These are phyloP conservation scores for Dicrurus megarhynchus DNA, from an alignment of 2,113 vertebrate species.

Conservation along the genomic window DNA sequence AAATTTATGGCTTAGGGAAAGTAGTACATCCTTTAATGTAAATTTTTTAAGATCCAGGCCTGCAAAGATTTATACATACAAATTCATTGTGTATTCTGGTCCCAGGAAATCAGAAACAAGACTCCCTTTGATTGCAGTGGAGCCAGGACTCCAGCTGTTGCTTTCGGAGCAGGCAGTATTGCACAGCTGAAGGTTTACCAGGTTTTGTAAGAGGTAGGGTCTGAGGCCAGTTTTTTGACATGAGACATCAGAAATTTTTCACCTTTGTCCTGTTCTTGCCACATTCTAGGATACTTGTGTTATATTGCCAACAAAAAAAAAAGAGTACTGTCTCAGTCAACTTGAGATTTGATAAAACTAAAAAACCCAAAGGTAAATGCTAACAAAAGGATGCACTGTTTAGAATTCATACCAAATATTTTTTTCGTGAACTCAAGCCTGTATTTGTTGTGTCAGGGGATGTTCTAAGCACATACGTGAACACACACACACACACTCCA, in stretches of 20 bases:
- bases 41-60: neutral
- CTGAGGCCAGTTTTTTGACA: neutral
- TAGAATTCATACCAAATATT: neutral
- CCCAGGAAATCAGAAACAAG: conserved; percentile 15
- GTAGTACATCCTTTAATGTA: neutral
- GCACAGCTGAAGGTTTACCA: neutral
- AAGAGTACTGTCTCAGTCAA: neutral
- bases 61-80: neutral
- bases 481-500: neutral
- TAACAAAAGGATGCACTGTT: neutral
- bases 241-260: neutral
- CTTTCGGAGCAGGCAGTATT: neutral
- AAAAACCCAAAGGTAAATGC: neutral
- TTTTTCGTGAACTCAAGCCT: neutral
- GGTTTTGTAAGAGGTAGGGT: neutral
- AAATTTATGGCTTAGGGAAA: neutral
- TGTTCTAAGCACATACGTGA: neutral
- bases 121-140: neutral
- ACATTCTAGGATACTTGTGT: neutral
- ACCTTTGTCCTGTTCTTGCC: neutral
- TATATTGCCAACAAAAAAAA: neutral
- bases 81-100: neutral
- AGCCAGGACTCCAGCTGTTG: neutral
- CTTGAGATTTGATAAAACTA: neutral
- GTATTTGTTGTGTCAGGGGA: neutral